Evolutionary conservation across 2,113 vertebrate genomes (phyloP).

Genomic region (Furnarius figulus): DNA sequence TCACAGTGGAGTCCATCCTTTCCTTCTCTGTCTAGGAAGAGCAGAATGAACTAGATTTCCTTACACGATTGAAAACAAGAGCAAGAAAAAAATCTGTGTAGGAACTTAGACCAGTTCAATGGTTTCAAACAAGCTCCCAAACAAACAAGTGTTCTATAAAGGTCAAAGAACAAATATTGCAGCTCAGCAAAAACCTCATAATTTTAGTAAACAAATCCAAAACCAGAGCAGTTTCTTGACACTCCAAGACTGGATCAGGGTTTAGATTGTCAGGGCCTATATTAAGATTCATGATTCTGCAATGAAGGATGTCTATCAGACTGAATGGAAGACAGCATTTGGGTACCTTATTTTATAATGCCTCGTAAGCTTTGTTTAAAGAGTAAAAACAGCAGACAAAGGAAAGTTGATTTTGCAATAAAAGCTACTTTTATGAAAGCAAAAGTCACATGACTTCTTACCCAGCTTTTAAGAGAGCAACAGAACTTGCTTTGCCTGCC

Average conservation of each 20-base stretch:
- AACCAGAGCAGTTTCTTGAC: neutral
- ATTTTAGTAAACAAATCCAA: neutral
- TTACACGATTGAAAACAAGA: neutral
- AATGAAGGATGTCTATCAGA: neutral
- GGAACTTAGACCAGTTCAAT: neutral
- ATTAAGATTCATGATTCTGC: neutral
- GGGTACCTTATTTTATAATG: slow-evolving; percentile 29
- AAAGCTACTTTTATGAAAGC: slow-evolving; percentile 62
- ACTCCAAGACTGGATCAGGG: neutral
- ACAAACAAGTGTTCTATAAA: neutral
- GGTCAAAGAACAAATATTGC: neutral
- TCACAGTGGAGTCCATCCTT: neutral
- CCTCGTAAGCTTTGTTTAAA: slow-evolving; percentile 58
- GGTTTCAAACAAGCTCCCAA: neutral
- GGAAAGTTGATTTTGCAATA: slow-evolving; percentile 60
- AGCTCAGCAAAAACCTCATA: neutral
- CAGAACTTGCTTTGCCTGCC: slow-evolving; percentile 47
- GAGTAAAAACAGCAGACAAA: slow-evolving; percentile 54
- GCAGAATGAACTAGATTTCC: neutral
- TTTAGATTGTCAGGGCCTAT: neutral
- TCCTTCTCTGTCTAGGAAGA: neutral
- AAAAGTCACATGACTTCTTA: slow-evolving; percentile 36
- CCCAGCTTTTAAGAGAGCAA: slow-evolving; percentile 23
- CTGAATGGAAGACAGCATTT: slow-evolving; percentile 11
- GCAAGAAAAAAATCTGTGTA: neutral